Conservation (phyloP, 1,140 invertebrate species). For the Rhopalosiphum padi region DNA sequence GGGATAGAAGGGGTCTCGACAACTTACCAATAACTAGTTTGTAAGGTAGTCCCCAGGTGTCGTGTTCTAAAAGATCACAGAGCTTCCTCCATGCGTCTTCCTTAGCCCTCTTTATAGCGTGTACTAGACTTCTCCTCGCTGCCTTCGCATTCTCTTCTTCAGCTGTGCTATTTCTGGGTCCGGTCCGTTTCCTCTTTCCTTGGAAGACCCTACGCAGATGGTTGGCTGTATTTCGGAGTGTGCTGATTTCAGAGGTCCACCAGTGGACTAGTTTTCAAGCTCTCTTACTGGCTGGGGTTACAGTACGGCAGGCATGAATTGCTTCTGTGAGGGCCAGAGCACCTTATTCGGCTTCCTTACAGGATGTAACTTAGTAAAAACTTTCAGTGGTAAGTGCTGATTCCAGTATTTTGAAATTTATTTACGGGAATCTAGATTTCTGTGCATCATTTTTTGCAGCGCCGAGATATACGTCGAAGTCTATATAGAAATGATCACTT, state of each 20-base stretch:
- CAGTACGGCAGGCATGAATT: neutral
- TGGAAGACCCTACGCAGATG: neutral
- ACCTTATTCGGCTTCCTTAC: neutral
- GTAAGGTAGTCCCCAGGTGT: no score
- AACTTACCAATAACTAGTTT: no score
- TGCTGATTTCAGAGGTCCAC: neutral
- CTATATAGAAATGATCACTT: neutral
- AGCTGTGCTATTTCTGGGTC: neutral
- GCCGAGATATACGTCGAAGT: neutral
- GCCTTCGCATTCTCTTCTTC: neutral
- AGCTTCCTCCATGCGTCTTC: no score
- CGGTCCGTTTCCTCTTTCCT: neutral
- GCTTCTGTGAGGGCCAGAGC: neutral
- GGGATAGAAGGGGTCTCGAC: neutral
- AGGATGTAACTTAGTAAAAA: neutral
- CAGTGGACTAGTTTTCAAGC: neutral
- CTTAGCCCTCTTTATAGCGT: no score
- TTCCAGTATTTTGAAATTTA: neutral
- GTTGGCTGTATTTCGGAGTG: neutral
- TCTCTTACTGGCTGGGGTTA: neutral
- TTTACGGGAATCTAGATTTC: neutral
- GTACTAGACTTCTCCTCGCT: neutral
- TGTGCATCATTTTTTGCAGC: neutral
- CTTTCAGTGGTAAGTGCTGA: neutral
- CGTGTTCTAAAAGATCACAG: no score